Evolutionary conservation across 2,888 invertebrate species (phyloP).

Genomic region (Lomographa bimaculata): DNA sequence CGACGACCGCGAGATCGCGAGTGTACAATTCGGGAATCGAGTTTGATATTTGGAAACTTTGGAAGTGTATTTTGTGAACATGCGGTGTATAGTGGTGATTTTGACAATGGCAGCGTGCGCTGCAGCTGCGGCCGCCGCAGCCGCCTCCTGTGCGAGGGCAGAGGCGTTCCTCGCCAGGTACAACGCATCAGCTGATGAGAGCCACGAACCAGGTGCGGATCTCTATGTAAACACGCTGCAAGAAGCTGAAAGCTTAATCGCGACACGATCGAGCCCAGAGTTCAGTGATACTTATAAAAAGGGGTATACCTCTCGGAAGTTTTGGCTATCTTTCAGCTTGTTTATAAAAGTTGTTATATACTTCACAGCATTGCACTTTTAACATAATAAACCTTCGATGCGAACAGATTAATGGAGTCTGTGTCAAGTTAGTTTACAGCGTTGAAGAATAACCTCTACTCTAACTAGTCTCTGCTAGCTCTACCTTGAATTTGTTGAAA

Average conservation of each 20-base stretch:
- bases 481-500: background rate
- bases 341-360: slow-evolving; percentile 9
- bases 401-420: background rate
- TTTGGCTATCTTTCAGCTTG: slow-evolving; percentile 24
- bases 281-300: slow-evolving; percentile 29
- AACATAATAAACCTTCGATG: background rate
- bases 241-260: slow-evolving; percentile 30
- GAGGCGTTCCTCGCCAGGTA: slow-evolving; percentile 70
- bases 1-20: slow-evolving; percentile 65
- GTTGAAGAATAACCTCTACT: too few species aligned
- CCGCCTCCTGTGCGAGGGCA: slow-evolving; percentile 59
- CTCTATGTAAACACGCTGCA: slow-evolving; percentile 40
- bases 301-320: slow-evolving; percentile 18
- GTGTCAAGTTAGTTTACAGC: too few species aligned
- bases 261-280: slow-evolving; percentile 9
- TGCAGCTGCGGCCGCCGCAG: slow-evolving; percentile 53
- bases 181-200: slow-evolving; percentile 78
- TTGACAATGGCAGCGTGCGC: slow-evolving; percentile 58
- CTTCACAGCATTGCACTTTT: background rate
- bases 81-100: slow-evolving; percentile 72
- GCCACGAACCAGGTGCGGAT: slow-evolving; percentile 71
- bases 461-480: too few species aligned
- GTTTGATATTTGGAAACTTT: slow-evolving; percentile 50
- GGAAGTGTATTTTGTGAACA: slow-evolving; percentile 61
- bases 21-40: slow-evolving; percentile 52